Percentiles rank a stretch among this genome's conserved stretches.
Evolutionary conservation across 2,888 invertebrate genomes (phyloP).

Genomic region (Ennomos fuscantarius): DNA sequence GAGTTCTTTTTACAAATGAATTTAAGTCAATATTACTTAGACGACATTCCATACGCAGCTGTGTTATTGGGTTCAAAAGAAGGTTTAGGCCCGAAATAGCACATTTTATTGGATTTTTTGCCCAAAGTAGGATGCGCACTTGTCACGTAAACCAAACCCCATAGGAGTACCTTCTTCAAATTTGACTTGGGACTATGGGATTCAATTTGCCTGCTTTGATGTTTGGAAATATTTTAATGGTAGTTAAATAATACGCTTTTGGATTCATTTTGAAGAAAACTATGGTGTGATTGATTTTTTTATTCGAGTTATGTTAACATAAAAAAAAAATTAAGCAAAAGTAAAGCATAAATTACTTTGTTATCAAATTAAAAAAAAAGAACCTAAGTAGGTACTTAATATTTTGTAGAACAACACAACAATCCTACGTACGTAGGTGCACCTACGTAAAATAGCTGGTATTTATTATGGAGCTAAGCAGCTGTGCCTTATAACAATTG

Average conservation of each 20-base stretch:
- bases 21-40: background rate
- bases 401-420: too few relatives aligned
- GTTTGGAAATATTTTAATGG: constrained; percentile 23
- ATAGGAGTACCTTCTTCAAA: constrained; percentile 28
- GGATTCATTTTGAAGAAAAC: constrained; percentile 2
- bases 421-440: too few relatives aligned
- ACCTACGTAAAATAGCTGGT: too few relatives aligned
- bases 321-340: too few relatives aligned
- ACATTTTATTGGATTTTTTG: constrained; percentile 27
- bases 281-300: too few relatives aligned
- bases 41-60: constrained; percentile 3
- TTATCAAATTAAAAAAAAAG: too few relatives aligned
- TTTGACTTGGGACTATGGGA: constrained; percentile 32
- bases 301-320: too few relatives aligned
- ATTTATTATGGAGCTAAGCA: too few relatives aligned
- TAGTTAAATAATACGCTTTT: constrained; percentile 13
- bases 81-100: constrained; percentile 24
- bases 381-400: too few relatives aligned
- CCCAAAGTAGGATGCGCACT: constrained; percentile 27
- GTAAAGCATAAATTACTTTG: too few relatives aligned
- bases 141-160: constrained; percentile 29
- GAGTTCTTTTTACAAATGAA: background rate
- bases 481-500: too few relatives aligned
- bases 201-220: constrained; percentile 30
- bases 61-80: constrained; percentile 13